Base-by-base conservation (phyloP, 2,888 invertebrate genomes). In the Lasioglossum malachurum region DNA sequence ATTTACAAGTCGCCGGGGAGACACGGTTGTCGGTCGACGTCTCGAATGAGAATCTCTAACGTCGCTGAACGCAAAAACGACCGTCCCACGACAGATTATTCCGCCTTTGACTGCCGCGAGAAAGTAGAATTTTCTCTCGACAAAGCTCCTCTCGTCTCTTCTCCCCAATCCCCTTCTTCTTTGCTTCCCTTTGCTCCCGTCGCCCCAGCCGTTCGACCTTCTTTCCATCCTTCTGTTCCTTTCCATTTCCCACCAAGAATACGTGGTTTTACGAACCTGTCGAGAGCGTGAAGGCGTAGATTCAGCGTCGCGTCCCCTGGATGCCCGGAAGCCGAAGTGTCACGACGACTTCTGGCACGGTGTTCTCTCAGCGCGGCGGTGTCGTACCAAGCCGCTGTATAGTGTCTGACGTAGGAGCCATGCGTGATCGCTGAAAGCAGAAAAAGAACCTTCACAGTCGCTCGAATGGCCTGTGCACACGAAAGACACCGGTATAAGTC, bases 241-340 rank as follows among this genome's bases (percentile, higher is more conserved):
- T 53, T 60, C 57, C 35, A 57, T 57, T 75, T 19, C 16, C 57
- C n/a, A n/a, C 57, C 75, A n/a, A 64, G 64, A 75, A 76, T 71
- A 85, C 80, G 53, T 60, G 73, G 77, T 73, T 84, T 71, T 84
- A 89, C 91, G 80, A 90, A 93, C 93, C 93, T 93, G 91, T 92
- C 93, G 81, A 92, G 91, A 81, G 92, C 92, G 75, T 90, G 91
- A 86, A 93, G 87, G 87, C 92, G 90, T 81, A 93, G 90, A 89
- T 91, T 91, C 84, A 93, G 85, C 79, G 92, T 89, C 79, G 92
- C 83, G 80, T 86, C 86, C 23, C 80, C 82, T 23, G 89, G 85
- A 83, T 89, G 89, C 57, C 87, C 87, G 78, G 87, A 89, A 87
- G 87, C 67, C 82, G 88, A 87, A 79, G 88, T 86, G 86, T 93